phyloP scores from a whole-genome alignment of 1,140 invertebrate species.

The Venustaconcha ellipsiformis region DNA sequence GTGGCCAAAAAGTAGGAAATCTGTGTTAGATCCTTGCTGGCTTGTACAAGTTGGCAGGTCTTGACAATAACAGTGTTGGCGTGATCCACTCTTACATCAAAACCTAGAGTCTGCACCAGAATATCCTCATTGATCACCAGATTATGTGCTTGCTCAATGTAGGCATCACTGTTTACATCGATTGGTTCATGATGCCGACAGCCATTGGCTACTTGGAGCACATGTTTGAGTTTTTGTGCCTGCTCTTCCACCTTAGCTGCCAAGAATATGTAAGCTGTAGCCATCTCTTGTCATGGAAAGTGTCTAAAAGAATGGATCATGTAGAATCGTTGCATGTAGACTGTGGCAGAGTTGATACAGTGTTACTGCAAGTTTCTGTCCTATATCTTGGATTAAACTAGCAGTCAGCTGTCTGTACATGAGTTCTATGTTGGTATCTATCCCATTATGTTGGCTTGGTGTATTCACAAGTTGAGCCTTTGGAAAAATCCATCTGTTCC shows the following conservation, averaged over 20 bases:
- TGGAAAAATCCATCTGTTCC: conserved; percentile 90
- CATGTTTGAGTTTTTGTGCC: conserved; percentile 94
- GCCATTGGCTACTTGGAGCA: conserved; percentile 89
- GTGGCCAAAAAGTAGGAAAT: conserved; percentile 98
- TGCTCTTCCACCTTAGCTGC: conserved; percentile 98
- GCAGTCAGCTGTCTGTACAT: conserved; percentile 95
- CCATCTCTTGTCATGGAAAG: conserved; percentile 75
- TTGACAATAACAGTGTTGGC: conserved; percentile 96
- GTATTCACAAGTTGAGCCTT: conserved; percentile 90
- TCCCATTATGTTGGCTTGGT: conserved; percentile 88
- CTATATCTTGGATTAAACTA: conserved; percentile 98
- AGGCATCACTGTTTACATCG: conserved; percentile 74
- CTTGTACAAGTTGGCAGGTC: conserved; percentile 86
- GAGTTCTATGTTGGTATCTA: conserved; percentile 92
- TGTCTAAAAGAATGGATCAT: conserved; percentile 91
- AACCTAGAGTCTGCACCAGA: conserved; percentile 92
- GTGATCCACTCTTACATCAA: conserved; percentile 97
- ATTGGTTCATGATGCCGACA: conserved; percentile 75
- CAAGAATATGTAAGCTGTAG: conserved; percentile 80
- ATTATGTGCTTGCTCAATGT: conserved; percentile 85
- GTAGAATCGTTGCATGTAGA: conserved; percentile 99
- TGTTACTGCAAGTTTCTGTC: conserved; percentile 92
- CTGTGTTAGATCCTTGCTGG: conserved; percentile 94
- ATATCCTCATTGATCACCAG: conserved; percentile 97
- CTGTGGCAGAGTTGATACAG: conserved; percentile 96